Evolutionary conservation across 1,140 invertebrate species (phyloP).

Genomic region (Ceratina japonica): DNA sequence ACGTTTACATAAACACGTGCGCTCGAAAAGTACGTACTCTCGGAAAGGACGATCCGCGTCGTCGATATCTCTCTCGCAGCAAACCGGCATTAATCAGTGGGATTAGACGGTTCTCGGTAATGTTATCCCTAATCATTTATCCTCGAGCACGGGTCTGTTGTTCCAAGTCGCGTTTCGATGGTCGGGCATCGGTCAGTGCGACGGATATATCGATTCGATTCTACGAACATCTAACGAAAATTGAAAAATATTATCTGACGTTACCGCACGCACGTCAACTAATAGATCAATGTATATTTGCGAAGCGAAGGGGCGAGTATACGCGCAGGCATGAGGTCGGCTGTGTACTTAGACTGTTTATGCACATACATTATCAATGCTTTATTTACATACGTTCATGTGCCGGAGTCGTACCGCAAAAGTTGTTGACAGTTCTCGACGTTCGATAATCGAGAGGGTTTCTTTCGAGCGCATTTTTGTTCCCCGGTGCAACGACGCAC

Average conservation of each 20-base stretch:
- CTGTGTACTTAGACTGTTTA: constrained; percentile 30
- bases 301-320: constrained; percentile 25
- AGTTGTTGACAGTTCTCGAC: not conserved
- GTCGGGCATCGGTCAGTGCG: not conserved
- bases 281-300: constrained; percentile 43
- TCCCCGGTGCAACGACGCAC: no score
- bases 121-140: not conserved
- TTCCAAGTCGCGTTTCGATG: no score
- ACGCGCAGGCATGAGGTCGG: not conserved
- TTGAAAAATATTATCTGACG: not conserved
- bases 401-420: not conserved
- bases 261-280: constrained; percentile 21
- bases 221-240: not conserved
- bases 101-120: no score
- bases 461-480: no score
- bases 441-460: no score
- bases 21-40: not conserved
- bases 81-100: not conserved
- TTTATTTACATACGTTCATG: constrained; percentile 42
- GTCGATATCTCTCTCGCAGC: no score
- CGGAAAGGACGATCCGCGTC: no score
- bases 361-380: constrained; percentile 26
- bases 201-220: constrained; percentile 10
- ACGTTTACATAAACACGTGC: not conserved
- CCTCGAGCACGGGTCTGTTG: no score